Conservation (phyloP, 2,797 vertebrate genomes). For the Acestrorhynchus altus region DNA sequence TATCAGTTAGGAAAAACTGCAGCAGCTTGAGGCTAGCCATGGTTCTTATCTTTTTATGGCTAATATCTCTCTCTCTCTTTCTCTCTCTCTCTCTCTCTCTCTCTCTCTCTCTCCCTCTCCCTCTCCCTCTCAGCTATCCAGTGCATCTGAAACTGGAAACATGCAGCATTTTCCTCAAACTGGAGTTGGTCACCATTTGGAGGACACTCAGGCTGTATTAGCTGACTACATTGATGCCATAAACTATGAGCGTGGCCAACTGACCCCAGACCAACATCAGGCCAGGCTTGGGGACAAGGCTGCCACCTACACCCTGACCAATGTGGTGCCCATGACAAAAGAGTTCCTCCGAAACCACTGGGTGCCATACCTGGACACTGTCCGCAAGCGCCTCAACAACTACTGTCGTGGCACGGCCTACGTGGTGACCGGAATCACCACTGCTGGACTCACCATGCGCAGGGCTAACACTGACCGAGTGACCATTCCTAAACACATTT, state of each 20-base stretch:
- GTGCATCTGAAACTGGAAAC: conserved; percentile 15
- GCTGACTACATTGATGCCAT: conserved; percentile 25
- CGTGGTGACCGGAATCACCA: conserved; percentile 51
- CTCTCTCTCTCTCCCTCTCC: background rate
- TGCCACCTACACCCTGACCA: conserved; percentile 57
- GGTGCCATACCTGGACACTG: conserved; percentile 28
- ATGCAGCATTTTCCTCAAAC: conserved; percentile 41
- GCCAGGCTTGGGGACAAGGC: conserved; percentile 46
- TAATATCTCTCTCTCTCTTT: background rate
- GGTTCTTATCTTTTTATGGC: background rate
- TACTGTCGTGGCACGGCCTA: conserved; percentile 52
- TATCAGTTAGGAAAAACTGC: background rate
- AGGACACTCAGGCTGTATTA: conserved; percentile 37
- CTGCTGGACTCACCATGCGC: conserved; percentile 46
- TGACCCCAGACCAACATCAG: conserved; percentile 55
- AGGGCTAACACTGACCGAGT: conserved; percentile 45
- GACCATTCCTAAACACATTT: conserved; percentile 51
- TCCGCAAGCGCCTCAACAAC: conserved; percentile 57
- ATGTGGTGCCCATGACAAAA: conserved; percentile 48
- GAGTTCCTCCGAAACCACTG: conserved; percentile 47
- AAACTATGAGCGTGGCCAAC: conserved; percentile 51
- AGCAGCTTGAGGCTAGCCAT: no score
- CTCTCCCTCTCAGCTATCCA: conserved; percentile 31
- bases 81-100: background rate
- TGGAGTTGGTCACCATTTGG: conserved; percentile 9